Evolutionary conservation across 2,888 invertebrate species (phyloP), one percentile per base, ranked within the genome.

Genomic region (Melinaea menophilus): DNA sequence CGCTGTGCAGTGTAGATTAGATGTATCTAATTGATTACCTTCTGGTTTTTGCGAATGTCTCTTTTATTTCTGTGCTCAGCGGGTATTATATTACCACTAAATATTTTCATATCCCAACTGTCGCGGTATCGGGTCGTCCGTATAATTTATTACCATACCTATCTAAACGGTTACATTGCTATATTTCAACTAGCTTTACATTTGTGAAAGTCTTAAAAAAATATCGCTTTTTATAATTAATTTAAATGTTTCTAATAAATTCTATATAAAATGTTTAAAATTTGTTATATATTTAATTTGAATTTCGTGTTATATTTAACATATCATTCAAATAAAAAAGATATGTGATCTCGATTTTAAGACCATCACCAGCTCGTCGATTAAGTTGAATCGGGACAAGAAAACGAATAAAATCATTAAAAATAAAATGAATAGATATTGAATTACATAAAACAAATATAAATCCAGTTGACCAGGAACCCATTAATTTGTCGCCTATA

Each of bases 1-100:
- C 71, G 65, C 66, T 69, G 71, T 70, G 73, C 69, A 73, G 72
- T 72, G 73, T 75, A 73, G 73, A 76, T 77, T 76, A 75, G 73
- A 73, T 77, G 77, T 77, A 74, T 78, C 78, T 82, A 79, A 82
- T 79, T 79, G 76, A 79, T 75, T 71, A 71, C 68, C 74, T 72
- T 76, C 79, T 77, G 77, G 78, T 80, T 78, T 74, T 71, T 73
- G 72, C 73, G 70, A 75, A 64, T 61, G 22, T 51, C 70, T 71
- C 69, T 70, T 72, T 73, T 72, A 68, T 70, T 22, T 22, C 72
- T 71, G 62, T 66, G 65, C 68, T 64, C 69, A 68, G 56, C 69
- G 33, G 59, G 59, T 61, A 55, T 65, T 61, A 67, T 62, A 62
- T 59, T 67, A 60, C 57, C 45, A 45, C 62, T 62, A 64, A 65